Base-by-base conservation (phyloP, 1,140 invertebrate genomes). In the Ceratosolen fusciceps region DNA sequence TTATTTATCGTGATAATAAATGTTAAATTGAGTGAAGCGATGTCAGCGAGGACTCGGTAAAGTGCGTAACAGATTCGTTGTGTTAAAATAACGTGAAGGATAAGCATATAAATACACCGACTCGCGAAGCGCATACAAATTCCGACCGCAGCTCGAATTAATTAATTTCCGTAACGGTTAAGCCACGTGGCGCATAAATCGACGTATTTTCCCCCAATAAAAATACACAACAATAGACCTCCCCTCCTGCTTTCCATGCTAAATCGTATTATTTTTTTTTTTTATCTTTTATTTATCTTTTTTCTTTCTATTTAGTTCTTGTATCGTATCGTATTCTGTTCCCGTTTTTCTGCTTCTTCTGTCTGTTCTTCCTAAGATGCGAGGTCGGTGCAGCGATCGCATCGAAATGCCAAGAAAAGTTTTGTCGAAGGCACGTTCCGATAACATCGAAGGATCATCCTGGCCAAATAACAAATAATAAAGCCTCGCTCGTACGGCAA, bases 41-140 rank as follows among this genome's bases (percentile, higher is more conserved):
- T 56, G 76, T 72, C 54, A 19, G 68, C 58, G 72, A 58, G 26
- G 77, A 67, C 56, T n/a, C n/a, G n/a, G 49, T 72, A 54, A 16
- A 74, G 77, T 74, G 77, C 72, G 12, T 9, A 74, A 79, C 70
- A 73, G 29, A 79, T 79, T 79, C 72, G 62, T 68, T 79, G 77
- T 24, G 52, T 79, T 70, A 19, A 79, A 74, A 74, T 65, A n/a
- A n/a, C n/a, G n/a, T n/a, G 31, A 74, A 12, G 70, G 71, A 79
- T 70, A n/a, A n/a, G 54, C 67, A 49, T 47, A n/a, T 54, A 52
- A 56, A 68, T 77, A 56, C n/a, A n/a, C 14, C 43, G 34, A 39
- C n/a, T 70, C 65, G 49, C 68, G 52, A 77, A 77, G 65, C 49
- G 29, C 52, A 70, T 70, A 77, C 21, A 37, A 26, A 7, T 70